Percentiles rank a stretch among this genome's conserved stretches.
phyloP scores from a whole-genome alignment of 2,797 vertebrate genomes.

The Thamnophis elegans region DNA sequence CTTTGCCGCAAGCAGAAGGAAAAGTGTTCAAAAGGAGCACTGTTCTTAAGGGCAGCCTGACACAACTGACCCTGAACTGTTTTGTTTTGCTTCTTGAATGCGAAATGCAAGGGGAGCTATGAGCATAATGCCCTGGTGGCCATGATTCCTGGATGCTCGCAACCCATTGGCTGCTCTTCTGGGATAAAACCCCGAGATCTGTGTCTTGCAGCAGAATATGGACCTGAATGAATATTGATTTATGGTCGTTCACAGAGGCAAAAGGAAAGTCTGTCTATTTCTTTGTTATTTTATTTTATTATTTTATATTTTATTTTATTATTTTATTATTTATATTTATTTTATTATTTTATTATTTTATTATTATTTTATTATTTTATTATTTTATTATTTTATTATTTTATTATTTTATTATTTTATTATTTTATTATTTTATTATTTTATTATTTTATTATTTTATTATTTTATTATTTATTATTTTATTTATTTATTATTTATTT shows the following conservation, averaged over 20 bases:
- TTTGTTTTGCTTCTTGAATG: constrained; percentile 63
- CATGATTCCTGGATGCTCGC: neutral
- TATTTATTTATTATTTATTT: too few relatives aligned
- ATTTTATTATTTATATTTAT: too few relatives aligned
- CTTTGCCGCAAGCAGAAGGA: constrained; percentile 71
- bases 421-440: too few relatives aligned
- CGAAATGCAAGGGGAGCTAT: constrained; percentile 48
- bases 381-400: too few relatives aligned
- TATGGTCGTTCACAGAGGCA: neutral
- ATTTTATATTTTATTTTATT: too few relatives aligned
- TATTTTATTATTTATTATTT: too few relatives aligned
- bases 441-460: too few relatives aligned
- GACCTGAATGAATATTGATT: constrained; percentile 2
- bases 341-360: too few relatives aligned
- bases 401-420: too few relatives aligned
- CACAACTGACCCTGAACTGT: constrained; percentile 71
- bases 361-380: too few relatives aligned
- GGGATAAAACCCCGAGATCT: neutral
- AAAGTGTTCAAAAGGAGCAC: constrained; percentile 70
- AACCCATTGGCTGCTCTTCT: constrained; percentile 21
- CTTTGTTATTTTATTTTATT: neutral
- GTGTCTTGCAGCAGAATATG: neutral
- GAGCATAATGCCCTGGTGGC: constrained; percentile 33
- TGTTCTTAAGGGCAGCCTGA: constrained; percentile 64
- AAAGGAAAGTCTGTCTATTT: neutral